Base-by-base conservation (phyloP, 2,797 vertebrate genomes). In the Ptychadena robeensis region DNA sequence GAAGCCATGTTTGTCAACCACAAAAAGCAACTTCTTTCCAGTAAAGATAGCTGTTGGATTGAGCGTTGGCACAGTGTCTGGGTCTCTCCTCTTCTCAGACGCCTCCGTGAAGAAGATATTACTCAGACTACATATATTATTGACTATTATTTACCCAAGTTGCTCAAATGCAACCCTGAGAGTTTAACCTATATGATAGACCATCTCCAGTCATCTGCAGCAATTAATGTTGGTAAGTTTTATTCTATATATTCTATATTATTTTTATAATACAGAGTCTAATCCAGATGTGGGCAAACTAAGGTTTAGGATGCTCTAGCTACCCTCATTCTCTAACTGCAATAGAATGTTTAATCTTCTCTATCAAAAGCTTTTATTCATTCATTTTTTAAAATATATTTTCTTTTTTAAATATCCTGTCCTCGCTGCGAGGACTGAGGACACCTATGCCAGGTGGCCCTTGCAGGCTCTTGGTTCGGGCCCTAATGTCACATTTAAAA, bases 1-100 rank as follows among this genome's bases (percentile, higher is more conserved):
- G 97, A 98, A 94, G 94, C 91, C 80, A 94, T 99, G 90, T 97
- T 98, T 88, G 91, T 95, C 78, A 96, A 93, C 91, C 97, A 98
- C 89, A 97, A 94, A 89, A 88, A 73, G 0, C 90, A 94, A 91
- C 93, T 99, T 59, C 90, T 83, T 66, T 85, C 0, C 1, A 86
- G 79, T n/a, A 86, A 79, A 0, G 86, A 76, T 2, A 86, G 64
- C 38, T 38, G 48, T 44, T 96, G 97, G 96, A 91, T 96, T 89
- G 92, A 95, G 59, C 28, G 3, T 0, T 98, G 97, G 97, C 96
- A 98, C 68, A 86, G 87, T n/a, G 92, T 94, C 0, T 99, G 98
- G 97, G 95, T 98, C 38, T 93, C 91, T 73, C 97, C 98, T 40
- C 92, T 98, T 38, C 93, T 99, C 0, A 85, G 89, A 71, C 91